Conservation (phyloP, 2,888 invertebrate genomes). For the Eilema caniola region DNA sequence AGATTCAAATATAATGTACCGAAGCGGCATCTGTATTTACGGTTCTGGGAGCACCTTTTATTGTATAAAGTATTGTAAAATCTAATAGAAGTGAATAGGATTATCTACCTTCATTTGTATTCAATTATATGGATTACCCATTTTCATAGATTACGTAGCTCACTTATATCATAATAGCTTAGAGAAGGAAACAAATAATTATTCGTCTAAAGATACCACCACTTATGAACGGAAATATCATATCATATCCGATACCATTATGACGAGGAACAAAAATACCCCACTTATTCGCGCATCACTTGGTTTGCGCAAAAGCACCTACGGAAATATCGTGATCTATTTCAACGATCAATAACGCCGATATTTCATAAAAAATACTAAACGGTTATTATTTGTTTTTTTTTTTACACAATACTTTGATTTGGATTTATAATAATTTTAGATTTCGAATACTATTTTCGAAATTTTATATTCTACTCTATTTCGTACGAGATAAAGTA, state of each 20-base stretch:
- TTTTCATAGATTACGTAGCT: slow-evolving; percentile 2
- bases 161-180: slow-evolving; percentile 26
- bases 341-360: slow-evolving; percentile 61
- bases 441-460: slow-evolving; percentile 1
- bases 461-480: slow-evolving; percentile 8
- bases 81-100: slow-evolving; percentile 15
- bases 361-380: slow-evolving; percentile 51
- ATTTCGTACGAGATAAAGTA: slow-evolving; percentile 2
- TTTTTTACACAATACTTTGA: slow-evolving; percentile 27
- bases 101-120: slow-evolving; percentile 19
- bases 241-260: slow-evolving; percentile 74
- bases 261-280: slow-evolving; percentile 63
- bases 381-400: slow-evolving; percentile 26
- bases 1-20: slow-evolving; percentile 5
- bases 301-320: slow-evolving; percentile 74
- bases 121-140: slow-evolving; percentile 18
- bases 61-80: slow-evolving; percentile 14
- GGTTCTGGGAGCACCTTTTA: slow-evolving; percentile 4
- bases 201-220: slow-evolving; percentile 64
- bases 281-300: slow-evolving; percentile 76
- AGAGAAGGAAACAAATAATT: slow-evolving; percentile 70
- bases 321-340: slow-evolving; percentile 40
- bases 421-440: slow-evolving; percentile 43
- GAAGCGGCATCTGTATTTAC: slow-evolving; percentile 5
- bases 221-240: slow-evolving; percentile 77